These are phyloP conservation scores for Xestobium rufovillosum DNA, from an alignment of 2,888 invertebrate genomes.

Conservation along the genomic window DNA sequence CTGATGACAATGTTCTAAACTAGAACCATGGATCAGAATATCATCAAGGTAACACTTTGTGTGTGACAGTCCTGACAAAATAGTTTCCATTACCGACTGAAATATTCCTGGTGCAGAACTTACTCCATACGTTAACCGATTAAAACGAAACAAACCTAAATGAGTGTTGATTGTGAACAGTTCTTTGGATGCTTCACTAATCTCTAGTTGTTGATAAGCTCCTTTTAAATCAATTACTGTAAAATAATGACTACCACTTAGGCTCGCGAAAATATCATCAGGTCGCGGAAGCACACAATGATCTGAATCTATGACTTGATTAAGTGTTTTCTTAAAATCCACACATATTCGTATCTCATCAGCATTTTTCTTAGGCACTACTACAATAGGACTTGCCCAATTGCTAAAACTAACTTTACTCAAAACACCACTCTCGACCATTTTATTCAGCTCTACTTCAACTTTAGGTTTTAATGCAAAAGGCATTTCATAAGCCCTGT, in stretches of 20 bases:
- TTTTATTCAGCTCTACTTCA: constrained; percentile 21
- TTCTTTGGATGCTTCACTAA: constrained; percentile 23
- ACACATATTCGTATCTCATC: constrained; percentile 29
- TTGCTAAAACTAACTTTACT: constrained; percentile 22
- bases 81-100: constrained; percentile 22
- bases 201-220: constrained; percentile 28
- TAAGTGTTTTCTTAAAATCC: constrained; percentile 30
- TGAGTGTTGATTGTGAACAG: constrained; percentile 29
- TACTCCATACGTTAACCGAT: constrained; percentile 27
- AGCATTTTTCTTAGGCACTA: constrained; percentile 28
- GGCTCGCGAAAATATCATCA: constrained; percentile 29
- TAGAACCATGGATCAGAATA: constrained; percentile 21
- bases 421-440: constrained; percentile 21
- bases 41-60: constrained; percentile 26
- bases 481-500: constrained; percentile 24
- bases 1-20: constrained; percentile 16
- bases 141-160: constrained; percentile 26
- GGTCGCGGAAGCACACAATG: constrained; percentile 30
- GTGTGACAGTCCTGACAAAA: constrained; percentile 15
- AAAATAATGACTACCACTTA: constrained; percentile 26
- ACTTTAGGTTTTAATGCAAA: constrained; percentile 22
- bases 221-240: constrained; percentile 27
- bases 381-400: constrained; percentile 31
- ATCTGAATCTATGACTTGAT: constrained; percentile 24
- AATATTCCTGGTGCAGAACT: constrained; percentile 26